These are phyloP conservation scores for Hoplodrina ambigua DNA, from an alignment of 2,888 invertebrate genomes.

Conservation along the genomic window DNA sequence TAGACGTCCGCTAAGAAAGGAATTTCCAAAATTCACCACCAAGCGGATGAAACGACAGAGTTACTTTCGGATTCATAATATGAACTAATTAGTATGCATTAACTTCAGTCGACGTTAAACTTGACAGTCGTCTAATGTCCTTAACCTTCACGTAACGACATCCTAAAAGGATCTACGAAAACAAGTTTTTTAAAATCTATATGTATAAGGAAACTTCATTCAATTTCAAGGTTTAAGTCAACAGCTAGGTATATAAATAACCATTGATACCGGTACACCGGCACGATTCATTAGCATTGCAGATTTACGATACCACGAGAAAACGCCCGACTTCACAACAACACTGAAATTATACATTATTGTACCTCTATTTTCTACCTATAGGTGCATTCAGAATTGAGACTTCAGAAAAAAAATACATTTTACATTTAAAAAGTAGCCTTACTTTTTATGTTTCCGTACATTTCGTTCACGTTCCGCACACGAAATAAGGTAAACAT, in stretches of 20 bases:
- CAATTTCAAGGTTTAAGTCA: constrained; percentile 60
- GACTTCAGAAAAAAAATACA: neutral
- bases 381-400: neutral
- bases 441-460: neutral
- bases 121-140: neutral
- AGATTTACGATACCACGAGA: constrained; percentile 67
- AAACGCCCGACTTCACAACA: constrained; percentile 65
- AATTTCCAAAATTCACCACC: too few species aligned
- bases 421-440: neutral
- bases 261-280: constrained; percentile 66
- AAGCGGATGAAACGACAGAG: too few species aligned
- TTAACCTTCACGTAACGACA: constrained; percentile 24
- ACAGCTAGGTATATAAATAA: constrained; percentile 62
- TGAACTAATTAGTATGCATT: too few species aligned
- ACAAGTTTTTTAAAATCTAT: constrained; percentile 51
- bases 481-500: too few species aligned
- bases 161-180: constrained; percentile 21
- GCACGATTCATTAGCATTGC: constrained; percentile 73
- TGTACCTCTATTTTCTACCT: constrained; percentile 21
- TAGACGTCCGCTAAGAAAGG: too few species aligned
- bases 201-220: constrained; percentile 54
- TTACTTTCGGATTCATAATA: too few species aligned
- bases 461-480: too few species aligned
- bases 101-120: too few species aligned
- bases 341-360: constrained; percentile 46